Evolutionary conservation across 2,113 vertebrate genomes (phyloP), one percentile per base, ranked within the genome.

Genomic region (Neogale vison): DNA sequence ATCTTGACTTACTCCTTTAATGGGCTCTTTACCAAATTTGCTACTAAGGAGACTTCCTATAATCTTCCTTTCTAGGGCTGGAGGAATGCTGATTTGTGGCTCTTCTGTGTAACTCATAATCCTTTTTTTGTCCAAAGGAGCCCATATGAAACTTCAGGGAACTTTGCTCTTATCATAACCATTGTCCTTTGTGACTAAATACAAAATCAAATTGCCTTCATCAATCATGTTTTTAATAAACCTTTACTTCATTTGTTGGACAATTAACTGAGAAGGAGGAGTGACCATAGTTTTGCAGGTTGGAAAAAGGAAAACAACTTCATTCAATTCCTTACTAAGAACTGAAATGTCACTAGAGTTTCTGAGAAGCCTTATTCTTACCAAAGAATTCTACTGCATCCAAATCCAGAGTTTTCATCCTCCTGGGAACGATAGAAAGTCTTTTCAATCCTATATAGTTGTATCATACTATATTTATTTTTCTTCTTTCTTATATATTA

Each of bases 191-290:
- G 24, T 29, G 50, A 83, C 12, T 71, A 82, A 81, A 34, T 7
- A 96, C 4, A 93, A 82, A 89, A 69, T 79, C 15, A 63, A 6
- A 85, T 39, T 90, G 5, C 31, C 4, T 67, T 90, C 39, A 77
- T 80, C 63, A 90, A 23, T 93, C 21, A n/a, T 79, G 9, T 63
- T 98, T 97, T 95, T 47, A 85, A 55, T 57, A 92, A 23, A 67
- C 1, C 26, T 79, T 92, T 92, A 72, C 23, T 95, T 77, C 24
- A 88, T 92, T 90, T 26, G 11, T 90, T 81, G 26, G 7, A 50
- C 69, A 80, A 69, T 12, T 87, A 71, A 18, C 59, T 85, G 9
- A 69, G 42, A 97, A 98, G 29, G 6, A 96, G 67, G 29, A 95
- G 10, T 95, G 31, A 88, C 6, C 14, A 55, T 76, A 67, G 80